Percentiles rank a stretch among this genome's conserved stretches.
These are phyloP conservation scores for Chitala chitala DNA, from an alignment of 2,113 vertebrate species.

Conservation along the genomic window DNA sequence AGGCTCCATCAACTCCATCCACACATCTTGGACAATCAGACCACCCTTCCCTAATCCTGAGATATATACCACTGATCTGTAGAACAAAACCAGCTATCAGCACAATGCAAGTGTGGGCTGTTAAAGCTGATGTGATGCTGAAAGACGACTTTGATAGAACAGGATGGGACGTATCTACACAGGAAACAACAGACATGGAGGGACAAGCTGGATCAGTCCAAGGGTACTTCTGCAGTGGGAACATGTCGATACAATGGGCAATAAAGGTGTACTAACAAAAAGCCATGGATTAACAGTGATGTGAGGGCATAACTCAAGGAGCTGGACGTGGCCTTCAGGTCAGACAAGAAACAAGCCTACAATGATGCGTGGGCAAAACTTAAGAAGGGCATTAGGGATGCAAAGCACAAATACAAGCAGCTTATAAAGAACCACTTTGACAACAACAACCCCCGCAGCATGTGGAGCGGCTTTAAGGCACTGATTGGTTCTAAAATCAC, in stretches of 20 bases:
- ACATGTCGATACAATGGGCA: background rate
- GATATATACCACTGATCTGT: no score
- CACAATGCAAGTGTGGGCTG: no score
- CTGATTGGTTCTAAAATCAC: conserved; percentile 17
- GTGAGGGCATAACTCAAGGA: background rate
- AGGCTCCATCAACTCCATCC: no score
- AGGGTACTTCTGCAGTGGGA: no score
- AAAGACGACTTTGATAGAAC: no score
- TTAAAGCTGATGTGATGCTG: no score
- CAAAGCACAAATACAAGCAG: conserved; percentile 14
- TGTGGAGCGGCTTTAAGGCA: conserved; percentile 10
- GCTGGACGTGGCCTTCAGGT: background rate
- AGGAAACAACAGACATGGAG: no score
- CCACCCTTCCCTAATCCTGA: no score
- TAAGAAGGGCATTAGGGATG: conserved; percentile 8
- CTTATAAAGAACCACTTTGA: background rate
- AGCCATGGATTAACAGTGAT: background rate
- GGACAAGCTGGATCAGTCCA: no score
- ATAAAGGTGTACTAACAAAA: background rate
- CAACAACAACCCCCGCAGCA: conserved; percentile 16
- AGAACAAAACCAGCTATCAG: no score
- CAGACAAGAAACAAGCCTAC: background rate
- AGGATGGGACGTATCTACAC: no score
- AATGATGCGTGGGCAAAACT: background rate
- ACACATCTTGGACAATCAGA: no score